Conservation (phyloP, 2,113 vertebrate genomes). For the Murina feae region DNA sequence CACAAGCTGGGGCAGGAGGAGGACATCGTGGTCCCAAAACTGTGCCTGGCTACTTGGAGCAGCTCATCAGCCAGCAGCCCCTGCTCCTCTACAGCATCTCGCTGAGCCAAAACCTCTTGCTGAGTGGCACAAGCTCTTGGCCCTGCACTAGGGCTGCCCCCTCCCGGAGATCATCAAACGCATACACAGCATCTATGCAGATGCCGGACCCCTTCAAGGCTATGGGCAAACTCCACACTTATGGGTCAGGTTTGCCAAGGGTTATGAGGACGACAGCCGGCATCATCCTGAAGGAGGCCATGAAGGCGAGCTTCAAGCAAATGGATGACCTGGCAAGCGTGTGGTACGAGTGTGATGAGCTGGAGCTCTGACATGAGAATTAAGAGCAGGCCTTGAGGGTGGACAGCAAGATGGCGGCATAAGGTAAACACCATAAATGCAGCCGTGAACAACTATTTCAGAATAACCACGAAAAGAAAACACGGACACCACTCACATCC, state of each 20-base stretch:
- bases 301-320: conserved; percentile 91
- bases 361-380: conserved; percentile 92
- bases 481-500: no score
- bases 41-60: conserved; percentile 91
- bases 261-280: conserved; percentile 92
- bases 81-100: conserved; percentile 91
- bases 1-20: conserved; percentile 89
- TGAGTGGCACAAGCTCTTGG: conserved; percentile 93
- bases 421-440: no score
- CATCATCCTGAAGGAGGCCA: conserved; percentile 91
- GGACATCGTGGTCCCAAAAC: conserved; percentile 88
- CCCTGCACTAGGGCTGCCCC: conserved; percentile 86
- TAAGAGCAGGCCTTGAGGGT: conserved; percentile 88
- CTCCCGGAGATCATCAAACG: conserved; percentile 89
- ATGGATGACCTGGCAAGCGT: conserved; percentile 90
- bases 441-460: no score
- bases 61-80: conserved; percentile 88
- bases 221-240: conserved; percentile 88
- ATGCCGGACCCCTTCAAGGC: conserved; percentile 90
- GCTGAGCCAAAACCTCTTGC: conserved; percentile 90
- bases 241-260: conserved; percentile 93
- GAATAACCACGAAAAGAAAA: no score
- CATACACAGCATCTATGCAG: conserved; percentile 91
- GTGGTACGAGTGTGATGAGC: conserved; percentile 93
- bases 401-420: no score